Conservation (phyloP, 2,888 invertebrate species). For the Drosophila anomalata region DNA sequence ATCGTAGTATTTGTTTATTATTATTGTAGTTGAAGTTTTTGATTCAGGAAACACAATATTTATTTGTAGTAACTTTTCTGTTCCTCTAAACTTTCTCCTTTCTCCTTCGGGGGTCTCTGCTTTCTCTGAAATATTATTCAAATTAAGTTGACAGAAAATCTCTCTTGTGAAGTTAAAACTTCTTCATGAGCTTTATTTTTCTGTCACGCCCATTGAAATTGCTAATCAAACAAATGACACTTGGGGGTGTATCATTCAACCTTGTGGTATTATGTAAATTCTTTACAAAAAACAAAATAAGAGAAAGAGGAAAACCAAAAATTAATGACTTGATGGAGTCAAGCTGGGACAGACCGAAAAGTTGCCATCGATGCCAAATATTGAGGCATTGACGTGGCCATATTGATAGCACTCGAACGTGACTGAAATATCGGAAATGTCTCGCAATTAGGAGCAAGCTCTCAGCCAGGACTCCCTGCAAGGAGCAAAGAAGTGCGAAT, state of each 20-base stretch:
- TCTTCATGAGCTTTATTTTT: constrained; percentile 29
- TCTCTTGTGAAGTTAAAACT: constrained; percentile 17
- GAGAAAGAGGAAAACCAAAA: constrained; percentile 50
- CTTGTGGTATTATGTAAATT: constrained; percentile 67
- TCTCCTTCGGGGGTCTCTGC: background rate
- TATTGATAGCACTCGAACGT: constrained; percentile 62
- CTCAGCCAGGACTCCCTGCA: constrained; percentile 19
- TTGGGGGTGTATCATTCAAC: constrained; percentile 17
- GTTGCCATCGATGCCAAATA: constrained; percentile 47
- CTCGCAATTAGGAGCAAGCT: constrained; percentile 45
- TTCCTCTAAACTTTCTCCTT: constrained; percentile 15
- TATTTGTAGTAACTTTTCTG: constrained; percentile 27
- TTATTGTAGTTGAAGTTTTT: constrained; percentile 56
- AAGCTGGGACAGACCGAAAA: constrained; percentile 5
- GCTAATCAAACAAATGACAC: constrained; percentile 65
- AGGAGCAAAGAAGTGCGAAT: constrained; percentile 11
- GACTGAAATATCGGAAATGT: constrained; percentile 66
- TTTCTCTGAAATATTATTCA: constrained; percentile 21
- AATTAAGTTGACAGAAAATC: constrained; percentile 11
- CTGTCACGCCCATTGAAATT: constrained; percentile 51
- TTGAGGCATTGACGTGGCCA: constrained; percentile 55
- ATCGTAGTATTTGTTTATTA: constrained; percentile 48
- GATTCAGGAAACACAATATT: constrained; percentile 59
- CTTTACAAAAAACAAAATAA: background rate
- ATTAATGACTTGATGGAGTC: constrained; percentile 69